Percentiles rank a stretch among this genome's conserved stretches.
Conservation (phyloP, 2,797 vertebrate species). For the Enteromius fasciolatus region DNA sequence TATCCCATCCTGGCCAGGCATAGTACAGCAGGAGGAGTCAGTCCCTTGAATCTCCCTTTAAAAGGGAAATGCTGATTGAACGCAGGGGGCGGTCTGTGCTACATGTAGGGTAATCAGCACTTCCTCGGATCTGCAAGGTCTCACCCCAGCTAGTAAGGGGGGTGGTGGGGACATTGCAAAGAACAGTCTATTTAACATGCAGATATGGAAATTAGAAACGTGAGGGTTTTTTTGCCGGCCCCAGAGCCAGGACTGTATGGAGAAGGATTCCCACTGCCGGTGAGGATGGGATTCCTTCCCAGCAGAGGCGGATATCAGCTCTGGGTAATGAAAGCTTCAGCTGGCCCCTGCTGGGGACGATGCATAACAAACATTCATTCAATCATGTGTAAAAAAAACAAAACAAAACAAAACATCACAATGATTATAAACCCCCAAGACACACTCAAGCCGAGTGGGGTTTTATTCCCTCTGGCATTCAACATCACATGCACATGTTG, state of each 20-base stretch:
- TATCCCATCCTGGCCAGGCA: slow-evolving; percentile 52
- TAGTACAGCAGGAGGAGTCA: slow-evolving; percentile 56
- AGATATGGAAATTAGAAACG: slow-evolving; percentile 55
- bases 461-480: neutral
- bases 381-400: neutral
- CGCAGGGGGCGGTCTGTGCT: slow-evolving; percentile 49
- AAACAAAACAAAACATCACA: neutral
- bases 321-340: slow-evolving; percentile 23
- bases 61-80: slow-evolving; percentile 64
- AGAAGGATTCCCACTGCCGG: slow-evolving; percentile 6
- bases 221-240: neutral
- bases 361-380: slow-evolving; percentile 26
- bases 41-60: slow-evolving; percentile 61
- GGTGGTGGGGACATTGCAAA: neutral
- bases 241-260: neutral
- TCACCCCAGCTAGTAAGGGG: slow-evolving; percentile 9
- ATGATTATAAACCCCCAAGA: neutral
- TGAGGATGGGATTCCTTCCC: neutral
- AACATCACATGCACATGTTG: slow-evolving; percentile 7
- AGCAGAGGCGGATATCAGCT: slow-evolving; percentile 16
- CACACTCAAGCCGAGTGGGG: neutral
- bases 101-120: slow-evolving; percentile 66
- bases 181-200: slow-evolving; percentile 11
- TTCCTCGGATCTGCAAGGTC: slow-evolving; percentile 36
- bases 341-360: slow-evolving; percentile 13